Conservation (phyloP, 2,113 vertebrate genomes). For the Montifringilla adamsi region DNA sequence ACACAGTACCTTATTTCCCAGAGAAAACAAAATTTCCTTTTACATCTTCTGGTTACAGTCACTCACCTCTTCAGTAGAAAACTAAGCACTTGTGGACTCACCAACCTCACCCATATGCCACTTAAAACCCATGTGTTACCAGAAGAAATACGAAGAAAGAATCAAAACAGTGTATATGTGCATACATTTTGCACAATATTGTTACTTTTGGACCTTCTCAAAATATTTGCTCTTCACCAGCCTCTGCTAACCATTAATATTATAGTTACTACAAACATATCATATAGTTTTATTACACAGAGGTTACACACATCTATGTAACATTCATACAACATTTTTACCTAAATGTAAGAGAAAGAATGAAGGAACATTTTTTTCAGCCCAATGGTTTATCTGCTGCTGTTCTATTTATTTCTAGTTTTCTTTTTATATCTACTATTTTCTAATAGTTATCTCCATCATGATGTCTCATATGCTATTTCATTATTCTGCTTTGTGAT, state of each 20-base stretch:
- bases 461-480: background rate
- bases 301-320: background rate
- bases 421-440: background rate
- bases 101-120: background rate
- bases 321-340: background rate
- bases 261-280: background rate
- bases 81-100: background rate
- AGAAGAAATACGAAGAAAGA: background rate
- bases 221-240: background rate
- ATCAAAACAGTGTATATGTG: background rate
- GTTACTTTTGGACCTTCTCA: background rate
- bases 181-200: background rate
- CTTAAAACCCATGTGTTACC: background rate
- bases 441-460: background rate
- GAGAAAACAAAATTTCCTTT: background rate
- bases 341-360: background rate
- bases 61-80: background rate
- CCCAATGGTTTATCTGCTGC: accelerated
- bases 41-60: background rate
- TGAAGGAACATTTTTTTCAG: background rate
- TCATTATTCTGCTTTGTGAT: background rate
- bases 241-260: background rate
- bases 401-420: background rate
- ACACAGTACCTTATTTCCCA: background rate
- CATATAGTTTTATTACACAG: background rate